A percentile compares a stretch with the other conserved stretches of the same genome.
Evolutionary conservation across 2,113 vertebrate species (phyloP).

Genomic region (Phrynocephalus versicolor): DNA sequence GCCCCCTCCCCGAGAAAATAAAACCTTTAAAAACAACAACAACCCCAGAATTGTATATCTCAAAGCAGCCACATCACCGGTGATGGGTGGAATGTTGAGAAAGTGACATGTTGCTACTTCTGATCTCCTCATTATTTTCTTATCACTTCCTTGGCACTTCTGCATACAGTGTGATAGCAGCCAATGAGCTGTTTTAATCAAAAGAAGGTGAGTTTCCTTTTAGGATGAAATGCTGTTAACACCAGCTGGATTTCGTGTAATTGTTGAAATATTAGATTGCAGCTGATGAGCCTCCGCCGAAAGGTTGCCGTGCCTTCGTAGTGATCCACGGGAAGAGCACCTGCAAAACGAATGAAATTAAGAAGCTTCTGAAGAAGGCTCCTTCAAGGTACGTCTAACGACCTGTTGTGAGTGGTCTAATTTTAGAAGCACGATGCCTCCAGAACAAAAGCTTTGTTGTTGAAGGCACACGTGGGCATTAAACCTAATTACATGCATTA

Average conservation of each 20-base stretch:
- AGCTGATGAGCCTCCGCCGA: conserved; percentile 88
- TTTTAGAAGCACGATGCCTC: conserved; percentile 11
- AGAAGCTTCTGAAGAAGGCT: conserved; percentile 92
- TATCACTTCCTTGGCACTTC: conserved; percentile 48
- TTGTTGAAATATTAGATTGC: conserved; percentile 87
- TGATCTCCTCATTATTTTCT: conserved; percentile 35
- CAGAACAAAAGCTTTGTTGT: conserved; percentile 20
- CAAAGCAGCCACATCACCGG: background rate
- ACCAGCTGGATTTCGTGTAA: conserved; percentile 65
- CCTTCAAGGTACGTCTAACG: conserved; percentile 81
- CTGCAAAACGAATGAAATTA: conserved; percentile 91
- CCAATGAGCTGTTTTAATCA: conserved; percentile 73
- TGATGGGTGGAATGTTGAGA: background rate
- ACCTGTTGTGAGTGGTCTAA: conserved; percentile 17
- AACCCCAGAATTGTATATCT: too few species aligned
- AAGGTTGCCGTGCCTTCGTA: conserved; percentile 88
- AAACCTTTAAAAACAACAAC: too few species aligned
- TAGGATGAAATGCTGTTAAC: conserved; percentile 64
- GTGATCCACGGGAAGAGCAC: conserved; percentile 86
- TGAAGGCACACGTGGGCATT: conserved; percentile 3
- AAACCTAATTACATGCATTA: background rate
- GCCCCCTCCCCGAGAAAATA: too few species aligned
- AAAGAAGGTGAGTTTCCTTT: conserved; percentile 50
- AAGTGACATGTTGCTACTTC: background rate
- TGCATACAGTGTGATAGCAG: conserved; percentile 52